Base-by-base conservation (phyloP, 2,888 invertebrate species). In the Cataglyphis livida region DNA sequence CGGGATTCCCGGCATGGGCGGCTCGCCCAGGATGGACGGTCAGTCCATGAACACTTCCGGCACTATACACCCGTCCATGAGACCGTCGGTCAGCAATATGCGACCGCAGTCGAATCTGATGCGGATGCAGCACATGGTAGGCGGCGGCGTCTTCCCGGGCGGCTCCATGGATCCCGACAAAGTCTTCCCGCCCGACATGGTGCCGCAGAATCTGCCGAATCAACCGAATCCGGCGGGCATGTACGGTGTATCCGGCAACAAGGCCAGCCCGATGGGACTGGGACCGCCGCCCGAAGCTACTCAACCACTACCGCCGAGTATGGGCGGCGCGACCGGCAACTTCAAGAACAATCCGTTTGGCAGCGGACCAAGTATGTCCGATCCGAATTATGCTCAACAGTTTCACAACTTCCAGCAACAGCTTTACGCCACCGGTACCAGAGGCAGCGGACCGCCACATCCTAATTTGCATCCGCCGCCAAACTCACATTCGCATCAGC, bases 381-480 rank as follows among this genome's bases (percentile, higher is more conserved):
- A 98, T 95, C 98, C 98, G 18, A 98, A 98, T 94, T 98, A 98
- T 95, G 98, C 98, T 93, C 98, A 98, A 95, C 98, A 98, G 96
- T 98, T 98, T 95, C 98, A 98, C 95, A 98, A 98, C 95, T 98
- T 98, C 96, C 98, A 98, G 94, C 98, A 98, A 95, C 98, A 98
- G 95, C 95, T 98, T 90, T 98, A 98, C 95, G 98, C 98, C 85
- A 98, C 98, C 70, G 96, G 97, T 88, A 97, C 97, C 59, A 95
- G 97, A 89, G 95, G 95, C 68, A 95, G 95, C 38, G 95, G 95
- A 71, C 95, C 95, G 41, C 92, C 92, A 18, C 93, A 93, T 85
- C 93, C 93, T 15, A 94, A 93, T 85, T 83, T 93, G 91, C 95
- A 94, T 94, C 94, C 95, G 92, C 93, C 95, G 62, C 93, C 93